phyloP scores from a whole-genome alignment of 2,888 invertebrate species.

The Tetramorium bicarinatum region DNA sequence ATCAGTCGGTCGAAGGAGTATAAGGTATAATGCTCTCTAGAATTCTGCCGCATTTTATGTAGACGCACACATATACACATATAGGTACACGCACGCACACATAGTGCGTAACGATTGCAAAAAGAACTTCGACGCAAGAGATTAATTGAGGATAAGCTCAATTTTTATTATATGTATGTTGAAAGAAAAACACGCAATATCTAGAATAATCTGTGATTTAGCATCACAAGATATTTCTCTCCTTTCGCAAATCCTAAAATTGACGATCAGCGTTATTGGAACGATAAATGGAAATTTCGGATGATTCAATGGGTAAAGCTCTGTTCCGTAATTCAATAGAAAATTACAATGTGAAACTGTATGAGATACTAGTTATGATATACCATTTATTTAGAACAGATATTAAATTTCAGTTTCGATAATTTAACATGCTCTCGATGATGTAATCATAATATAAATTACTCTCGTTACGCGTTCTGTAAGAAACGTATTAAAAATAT shows the following conservation, averaged over 20 bases:
- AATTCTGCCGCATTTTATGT: neutral
- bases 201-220: slow-evolving; percentile 48
- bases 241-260: slow-evolving; percentile 31
- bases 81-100: neutral
- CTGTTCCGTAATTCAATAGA: slow-evolving; percentile 24
- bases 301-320: slow-evolving; percentile 9
- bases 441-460: neutral
- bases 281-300: slow-evolving; percentile 30
- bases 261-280: slow-evolving; percentile 25
- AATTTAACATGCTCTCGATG: neutral
- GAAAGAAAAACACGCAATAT: slow-evolving; percentile 15
- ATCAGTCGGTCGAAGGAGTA: neutral
- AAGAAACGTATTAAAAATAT: neutral
- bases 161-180: slow-evolving; percentile 39
- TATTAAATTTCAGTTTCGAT: neutral
- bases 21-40: neutral
- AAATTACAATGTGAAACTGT: slow-evolving; percentile 17
- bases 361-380: neutral
- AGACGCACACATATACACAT: neutral
- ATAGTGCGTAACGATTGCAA: slow-evolving; percentile 5
- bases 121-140: slow-evolving; percentile 2
- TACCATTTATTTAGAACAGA: neutral
- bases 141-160: slow-evolving; percentile 33
- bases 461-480: neutral
- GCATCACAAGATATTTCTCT: neutral